Base-by-base conservation (phyloP, 2,797 vertebrate species). In the Protosalanx chinensis region DNA sequence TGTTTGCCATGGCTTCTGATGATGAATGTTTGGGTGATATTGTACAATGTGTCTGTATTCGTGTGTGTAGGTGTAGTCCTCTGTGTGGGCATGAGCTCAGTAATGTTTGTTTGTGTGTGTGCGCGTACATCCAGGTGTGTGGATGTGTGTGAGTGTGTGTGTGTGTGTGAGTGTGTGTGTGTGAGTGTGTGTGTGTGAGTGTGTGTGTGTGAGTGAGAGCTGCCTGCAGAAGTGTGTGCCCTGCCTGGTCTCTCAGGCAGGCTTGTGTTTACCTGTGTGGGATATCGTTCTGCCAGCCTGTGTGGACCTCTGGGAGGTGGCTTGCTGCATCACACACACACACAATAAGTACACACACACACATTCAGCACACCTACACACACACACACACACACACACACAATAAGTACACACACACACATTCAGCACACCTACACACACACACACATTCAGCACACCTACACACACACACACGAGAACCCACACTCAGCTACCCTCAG, bases 221-320 rank as follows among this genome's bases (percentile, higher is more conserved):
- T 49, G 37, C 59, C 66, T 67, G 58, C 70, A 41, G 63, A 32
- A 18, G 16, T 4, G 56, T 64, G 64, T 74, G 75, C 81, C 82
- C 78, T 13, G 72, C 46, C 53, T 59, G 66, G 76, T 62, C 59
- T 71, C 29, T 57, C 49, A 51, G 61, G 12, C 3, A 65, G 74
- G 57, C 20, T 10, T 53, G 51, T 53, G 51, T 53, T 1, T 53
- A 18, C 6, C 16, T 53, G 51, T 3, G 16, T 53, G 51, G 15
- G 51, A 41, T 2, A 10, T 41, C 3, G 37, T 41, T 2, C 2
- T 41, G 37, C 37, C 37, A 10, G 37, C 37, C 37, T 57, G 30
- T 27, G 49, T 29, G 46, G 29, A 18, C 60, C 46, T 5, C 41
- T 69, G 35, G 70, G 57, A 18, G n/a, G 5, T 30, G 29, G 60